These are phyloP conservation scores for Arremon brunneinucha DNA, from an alignment of 2,797 vertebrate species.

Conservation along the genomic window DNA sequence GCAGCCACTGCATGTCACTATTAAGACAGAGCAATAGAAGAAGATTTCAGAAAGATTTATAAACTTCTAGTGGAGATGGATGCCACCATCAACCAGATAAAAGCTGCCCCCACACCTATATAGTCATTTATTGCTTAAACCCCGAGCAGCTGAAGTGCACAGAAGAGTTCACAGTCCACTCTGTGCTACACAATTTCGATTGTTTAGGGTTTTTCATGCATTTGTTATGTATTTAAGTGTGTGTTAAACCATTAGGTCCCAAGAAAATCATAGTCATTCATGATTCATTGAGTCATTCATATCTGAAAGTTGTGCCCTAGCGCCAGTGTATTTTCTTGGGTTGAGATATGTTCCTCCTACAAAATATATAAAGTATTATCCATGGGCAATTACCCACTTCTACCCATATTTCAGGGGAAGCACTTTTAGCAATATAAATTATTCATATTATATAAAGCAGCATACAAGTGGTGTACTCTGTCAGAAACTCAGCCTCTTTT, in stretches of 20 bases:
- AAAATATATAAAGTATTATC: conserved; percentile 74
- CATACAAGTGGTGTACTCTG: conserved; percentile 44
- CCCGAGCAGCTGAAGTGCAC: neutral
- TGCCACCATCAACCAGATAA: neutral
- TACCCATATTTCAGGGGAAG: conserved; percentile 64
- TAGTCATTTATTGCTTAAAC: conserved; percentile 51
- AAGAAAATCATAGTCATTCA: conserved; percentile 70
- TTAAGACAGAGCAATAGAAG: conserved; percentile 21
- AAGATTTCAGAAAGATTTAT: conserved; percentile 26
- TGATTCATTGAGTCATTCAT: conserved; percentile 73
- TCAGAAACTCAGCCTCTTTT: conserved; percentile 39
- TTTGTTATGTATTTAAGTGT: conserved; percentile 65
- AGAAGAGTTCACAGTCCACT: conserved; percentile 34
- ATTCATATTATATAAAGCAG: conserved; percentile 69
- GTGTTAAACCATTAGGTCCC: conserved; percentile 65
- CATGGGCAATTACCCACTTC: conserved; percentile 69
- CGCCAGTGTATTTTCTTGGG: conserved; percentile 48
- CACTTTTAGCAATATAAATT: conserved; percentile 71
- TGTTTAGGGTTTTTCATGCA: conserved; percentile 42
- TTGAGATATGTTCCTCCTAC: conserved; percentile 69
- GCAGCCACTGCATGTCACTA: conserved; percentile 32
- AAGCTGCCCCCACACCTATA: neutral
- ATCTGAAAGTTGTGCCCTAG: conserved; percentile 65
- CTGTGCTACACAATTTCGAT: neutral
- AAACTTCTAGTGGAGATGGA: neutral